Evolutionary conservation across 2,113 vertebrate genomes (phyloP), one percentile per base, ranked within the genome.

Genomic region (Saccopteryx bilineata): DNA sequence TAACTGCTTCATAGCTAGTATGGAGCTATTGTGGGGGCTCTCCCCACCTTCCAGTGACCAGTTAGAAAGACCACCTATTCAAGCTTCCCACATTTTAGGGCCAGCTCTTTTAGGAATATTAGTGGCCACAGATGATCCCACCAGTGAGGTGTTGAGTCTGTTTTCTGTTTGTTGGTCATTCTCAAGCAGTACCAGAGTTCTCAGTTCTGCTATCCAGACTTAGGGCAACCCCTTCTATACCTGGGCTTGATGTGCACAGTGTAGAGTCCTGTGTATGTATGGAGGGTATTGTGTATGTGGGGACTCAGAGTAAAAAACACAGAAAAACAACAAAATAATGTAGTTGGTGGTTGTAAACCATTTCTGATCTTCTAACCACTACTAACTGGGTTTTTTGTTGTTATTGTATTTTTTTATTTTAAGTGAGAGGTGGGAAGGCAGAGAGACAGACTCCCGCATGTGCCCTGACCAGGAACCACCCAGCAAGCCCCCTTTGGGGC

Each of bases 271-370:
- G 7, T 13, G 66, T 1, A 52, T 54, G 69, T 28, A 26, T 54
- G 33, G 50, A 75, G 71, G 13, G 28, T 8, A 3, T n/a, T 61
- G 11, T 74, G 28, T 5, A 1, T 28, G 1, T 0, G n/a, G 58
- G 75, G 69, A 21, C 6, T 8, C 18, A 2, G 46, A 9, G 6
- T 4, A n/a, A 5, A 54, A 61, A 2, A n/a, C 8, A 1, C 21
- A 48, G 24, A 17, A 50, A 15, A 31, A 33, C 11, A 14, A 26
- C 9, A 17, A 50, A 21, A 31, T 17, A 19, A 26, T 3, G 0
- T 3, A 39, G 8, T 7, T 5, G 54, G 18, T 33, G 9, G 26
- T 50, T 18, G 21, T 10, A 9, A 28, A 61, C 54, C 48, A 12
- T 39, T 63, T 39, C 23, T 46, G 7, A 13, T 10, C 39, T 50